Percentiles rank a stretch among this genome's conserved stretches.
Evolutionary conservation across 1,140 invertebrate genomes (phyloP).

Genomic region (Plectrocnemia conspersa): DNA sequence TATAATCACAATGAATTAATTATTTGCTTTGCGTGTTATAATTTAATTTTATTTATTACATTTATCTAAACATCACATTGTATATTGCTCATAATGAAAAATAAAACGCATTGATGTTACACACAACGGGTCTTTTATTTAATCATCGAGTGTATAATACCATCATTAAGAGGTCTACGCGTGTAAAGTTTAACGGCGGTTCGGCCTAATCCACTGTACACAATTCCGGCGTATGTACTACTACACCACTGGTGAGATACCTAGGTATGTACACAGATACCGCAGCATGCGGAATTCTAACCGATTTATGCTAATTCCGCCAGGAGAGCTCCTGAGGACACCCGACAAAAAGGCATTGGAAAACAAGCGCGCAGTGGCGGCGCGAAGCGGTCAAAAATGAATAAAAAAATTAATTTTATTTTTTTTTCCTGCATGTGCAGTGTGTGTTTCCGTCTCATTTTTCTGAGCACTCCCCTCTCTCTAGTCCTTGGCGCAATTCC

Average conservation of each 20-base stretch:
- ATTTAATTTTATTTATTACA: slow-evolving; percentile 14
- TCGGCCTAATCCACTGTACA: background rate
- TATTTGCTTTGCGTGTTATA: no score
- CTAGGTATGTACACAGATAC: background rate
- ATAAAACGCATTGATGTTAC: slow-evolving; percentile 34
- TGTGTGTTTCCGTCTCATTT: background rate
- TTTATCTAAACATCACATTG: slow-evolving; percentile 18
- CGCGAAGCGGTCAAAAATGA: background rate
- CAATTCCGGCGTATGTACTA: background rate
- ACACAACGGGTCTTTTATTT: background rate
- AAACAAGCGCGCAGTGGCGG: background rate
- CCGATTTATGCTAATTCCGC: slow-evolving; percentile 19
- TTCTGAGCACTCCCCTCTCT: background rate
- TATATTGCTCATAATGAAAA: slow-evolving; percentile 30
- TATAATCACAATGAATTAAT: no score
- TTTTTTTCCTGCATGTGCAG: background rate
- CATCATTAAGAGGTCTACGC: background rate
- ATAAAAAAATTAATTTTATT: background rate
- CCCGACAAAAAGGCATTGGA: slow-evolving; percentile 16
- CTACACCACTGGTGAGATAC: background rate
- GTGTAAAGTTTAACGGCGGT: slow-evolving; percentile 1
- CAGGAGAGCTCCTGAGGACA: slow-evolving; percentile 12
- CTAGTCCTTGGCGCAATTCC: background rate
- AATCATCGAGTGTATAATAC: background rate
- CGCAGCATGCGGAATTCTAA: slow-evolving; percentile 12